Base-by-base conservation (phyloP, 2,888 invertebrate genomes). In the Lasiommata megera region DNA sequence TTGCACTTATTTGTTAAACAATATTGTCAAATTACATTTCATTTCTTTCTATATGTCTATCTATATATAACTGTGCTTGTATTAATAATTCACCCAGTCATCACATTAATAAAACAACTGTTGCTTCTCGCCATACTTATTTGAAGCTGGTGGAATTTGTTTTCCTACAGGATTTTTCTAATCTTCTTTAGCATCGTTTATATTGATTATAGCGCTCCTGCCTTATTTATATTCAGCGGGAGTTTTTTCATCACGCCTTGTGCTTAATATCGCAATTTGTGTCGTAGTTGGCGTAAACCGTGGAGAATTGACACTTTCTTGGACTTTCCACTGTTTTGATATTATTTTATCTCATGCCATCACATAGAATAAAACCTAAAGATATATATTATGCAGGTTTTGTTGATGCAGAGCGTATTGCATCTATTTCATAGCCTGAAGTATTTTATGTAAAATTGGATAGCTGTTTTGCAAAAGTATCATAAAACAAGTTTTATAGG, bases 201-300 rank as follows among this genome's bases (percentile, higher is more conserved):
- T 91, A 91, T 91, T 90, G 91, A 91, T 91, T 91, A 91, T 91
- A 84, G 88, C 84, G 86, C 82, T 83, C 82, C 79, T 74, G 79
- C 88, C 90, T 90, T 88, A 91, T 91, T 91, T 91, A 91, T 90
- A 91, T 91, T 91, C 91, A 87, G 88, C 83, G 84, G 84, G 91
- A 88, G 91, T 91, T 91, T 90, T 91, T 91, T 91, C 91, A 91
- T 91, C 91, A 90, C 89, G 86, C 83, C 81, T 79, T 78, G 89
- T 88, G 88, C 84, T 89, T 88, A 88, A 90, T 89, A 89, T 89
- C 85, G 87, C 89, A 84, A 88, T 89, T 89, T 88, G 90, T 88
- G 82, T 86, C 82, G 85, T 85, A 86, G 88, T 84, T 84, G 87
- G 87, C 84, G 88, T 87, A 86, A 86, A 81, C 82, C 84, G 80